phyloP scores from a whole-genome alignment of 2,888 invertebrate genomes.

The Drosophila austrosaltans region DNA sequence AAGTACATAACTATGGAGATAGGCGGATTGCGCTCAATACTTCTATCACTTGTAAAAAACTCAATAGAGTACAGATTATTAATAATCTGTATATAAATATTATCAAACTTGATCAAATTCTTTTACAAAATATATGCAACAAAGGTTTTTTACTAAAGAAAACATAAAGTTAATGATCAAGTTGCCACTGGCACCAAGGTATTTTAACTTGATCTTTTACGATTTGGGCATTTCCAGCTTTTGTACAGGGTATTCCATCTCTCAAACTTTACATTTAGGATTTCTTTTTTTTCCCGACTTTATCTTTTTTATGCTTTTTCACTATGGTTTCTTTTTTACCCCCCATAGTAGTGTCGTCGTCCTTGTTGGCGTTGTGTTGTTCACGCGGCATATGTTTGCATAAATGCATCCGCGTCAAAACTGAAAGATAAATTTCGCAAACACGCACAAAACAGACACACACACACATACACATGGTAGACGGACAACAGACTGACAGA shows the following conservation, averaged over 20 bases:
- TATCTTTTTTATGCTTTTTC: conserved; percentile 37
- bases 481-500: conserved; percentile 16
- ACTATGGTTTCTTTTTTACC: conserved; percentile 31
- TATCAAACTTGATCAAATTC: too few relatives aligned
- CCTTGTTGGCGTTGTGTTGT: conserved; percentile 43
- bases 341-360: conserved; percentile 44
- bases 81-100: too few relatives aligned
- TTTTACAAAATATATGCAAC: too few relatives aligned
- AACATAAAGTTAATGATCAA: too few relatives aligned
- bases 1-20: too few relatives aligned
- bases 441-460: conserved; percentile 52
- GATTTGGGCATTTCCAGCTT: too few relatives aligned
- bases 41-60: too few relatives aligned
- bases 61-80: too few relatives aligned
- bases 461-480: not conserved
- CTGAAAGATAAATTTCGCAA: conserved; percentile 73
- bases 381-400: conserved; percentile 74
- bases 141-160: too few relatives aligned
- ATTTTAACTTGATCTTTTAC: too few relatives aligned
- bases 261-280: not conserved
- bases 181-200: too few relatives aligned
- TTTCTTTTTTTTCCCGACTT: conserved; percentile 11
- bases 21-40: too few relatives aligned
- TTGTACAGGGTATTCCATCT: not conserved
- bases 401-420: conserved; percentile 67